These are phyloP conservation scores for Cancer borealis DNA, from an alignment of 2,888 invertebrate genomes.

Conservation along the genomic window DNA sequence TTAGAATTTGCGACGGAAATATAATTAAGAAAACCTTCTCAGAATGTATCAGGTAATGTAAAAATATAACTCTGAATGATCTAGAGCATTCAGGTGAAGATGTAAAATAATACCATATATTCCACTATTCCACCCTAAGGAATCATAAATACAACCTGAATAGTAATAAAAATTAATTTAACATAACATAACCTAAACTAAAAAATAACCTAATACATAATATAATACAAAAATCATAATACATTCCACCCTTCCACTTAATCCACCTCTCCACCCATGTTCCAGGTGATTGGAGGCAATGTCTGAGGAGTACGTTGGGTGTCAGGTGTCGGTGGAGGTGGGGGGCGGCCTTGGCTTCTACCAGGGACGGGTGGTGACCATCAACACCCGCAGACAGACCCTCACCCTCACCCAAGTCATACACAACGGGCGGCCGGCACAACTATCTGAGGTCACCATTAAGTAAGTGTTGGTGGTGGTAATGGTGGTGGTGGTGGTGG, in stretches of 20 bases:
- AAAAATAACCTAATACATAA: too few species aligned
- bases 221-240: background rate
- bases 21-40: too few species aligned
- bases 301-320: slow-evolving; percentile 49
- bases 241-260: background rate
- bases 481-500: too few species aligned
- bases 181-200: too few species aligned
- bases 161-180: too few species aligned
- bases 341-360: slow-evolving; percentile 72
- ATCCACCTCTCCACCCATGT: background rate
- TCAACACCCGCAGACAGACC: slow-evolving; percentile 84
- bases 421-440: slow-evolving; percentile 87
- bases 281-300: background rate
- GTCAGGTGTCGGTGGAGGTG: slow-evolving; percentile 68
- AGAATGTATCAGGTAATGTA: too few species aligned
- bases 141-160: too few species aligned
- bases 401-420: slow-evolving; percentile 90
- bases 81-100: too few species aligned
- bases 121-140: too few species aligned
- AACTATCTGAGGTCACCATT: slow-evolving; percentile 84
- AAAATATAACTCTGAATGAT: too few species aligned
- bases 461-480: slow-evolving; percentile 81
- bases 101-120: too few species aligned
- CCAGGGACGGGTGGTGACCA: slow-evolving; percentile 86
- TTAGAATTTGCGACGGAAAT: too few species aligned